Evolutionary conservation across 2,797 vertebrate genomes (phyloP).

Genomic region (Discoglossus pictus): DNA sequence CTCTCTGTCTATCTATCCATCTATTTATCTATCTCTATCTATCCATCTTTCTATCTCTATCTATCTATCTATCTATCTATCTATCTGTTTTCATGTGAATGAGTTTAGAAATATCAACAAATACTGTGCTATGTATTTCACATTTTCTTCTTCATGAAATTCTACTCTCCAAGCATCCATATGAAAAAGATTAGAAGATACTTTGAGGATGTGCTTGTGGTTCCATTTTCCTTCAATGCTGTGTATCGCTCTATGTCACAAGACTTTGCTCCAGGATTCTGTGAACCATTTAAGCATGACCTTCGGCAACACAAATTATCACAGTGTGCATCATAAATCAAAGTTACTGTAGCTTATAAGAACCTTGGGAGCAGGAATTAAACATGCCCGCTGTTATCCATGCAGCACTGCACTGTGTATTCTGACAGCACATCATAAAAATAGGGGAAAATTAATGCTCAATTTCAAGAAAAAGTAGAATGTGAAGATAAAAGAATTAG

Average conservation of each 20-base stretch:
- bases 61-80: no score
- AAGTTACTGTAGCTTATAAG: constrained; percentile 24
- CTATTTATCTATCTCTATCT: no score
- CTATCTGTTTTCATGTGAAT: no score
- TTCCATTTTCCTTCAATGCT: constrained; percentile 18
- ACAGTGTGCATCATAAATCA: constrained; percentile 22
- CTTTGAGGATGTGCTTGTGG: constrained; percentile 23
- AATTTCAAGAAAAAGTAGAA: constrained; percentile 46
- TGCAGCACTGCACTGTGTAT: constrained; percentile 1
- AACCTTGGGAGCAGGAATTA: constrained; percentile 8
- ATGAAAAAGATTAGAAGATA: constrained; percentile 29
- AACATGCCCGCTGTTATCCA: constrained; percentile 1
- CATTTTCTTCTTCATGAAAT: background rate
- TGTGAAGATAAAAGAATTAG: constrained; percentile 34
- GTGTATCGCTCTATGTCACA: constrained; percentile 18
- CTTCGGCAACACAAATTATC: constrained; percentile 41
- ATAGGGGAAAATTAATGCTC: constrained; percentile 26
- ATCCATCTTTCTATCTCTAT: no score
- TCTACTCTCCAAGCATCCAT: constrained; percentile 2
- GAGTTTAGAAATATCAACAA: no score
- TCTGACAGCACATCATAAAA: constrained; percentile 22
- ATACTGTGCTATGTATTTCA: no score
- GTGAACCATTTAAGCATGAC: constrained; percentile 31
- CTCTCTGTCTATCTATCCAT: no score
- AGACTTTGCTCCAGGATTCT: constrained; percentile 15